Evolutionary conservation across 2,888 invertebrate genomes (phyloP), one percentile per base, ranked within the genome.

Genomic region (Minunthozetes semirufus): DNA sequence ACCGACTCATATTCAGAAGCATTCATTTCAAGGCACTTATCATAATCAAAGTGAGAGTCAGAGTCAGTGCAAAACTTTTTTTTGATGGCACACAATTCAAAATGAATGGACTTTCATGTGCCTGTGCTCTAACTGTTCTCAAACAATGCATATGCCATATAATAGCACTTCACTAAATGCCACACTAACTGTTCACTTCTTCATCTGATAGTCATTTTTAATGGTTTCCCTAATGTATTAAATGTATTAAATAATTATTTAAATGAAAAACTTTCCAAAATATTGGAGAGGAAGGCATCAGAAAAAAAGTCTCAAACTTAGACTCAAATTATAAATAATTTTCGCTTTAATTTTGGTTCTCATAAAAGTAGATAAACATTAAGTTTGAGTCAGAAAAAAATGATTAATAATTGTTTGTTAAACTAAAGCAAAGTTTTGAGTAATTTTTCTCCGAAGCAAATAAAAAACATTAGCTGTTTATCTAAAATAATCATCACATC

Each of bases 131-230:
- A 22, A 56, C 48, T 17, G 48, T 48, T 4, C 13, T 56, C 22
- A 13, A 22, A 56, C 56, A 56, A 56, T 56, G 25, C 56, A 63
- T 63, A 63, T 63, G 61, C 61, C 61, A 63, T 33, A 63, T 63
- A 63, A 63, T 63, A 63, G 61, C 61, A 63, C 61, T 33, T 56
- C 56, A 56, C 56, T 56, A 56, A 56, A 56, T 25, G 56, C 56
- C 61, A 63, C 61, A 63, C 33, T 33, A 4, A 63, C 61, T 33
- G 61, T 25, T 56, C 56, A 8, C 61, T 33, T 63, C 61, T 63
- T 63, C 61, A 63, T 63, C 61, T 63, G 61, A 63, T 63, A 63
- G 27, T 33, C 61, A 63, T 63, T 63, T 59, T 63, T 63, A 63
- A 63, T 63, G 61, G 33, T 33, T 63, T 63, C 61, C 33, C 61